These are phyloP conservation scores for Apostichopus californicus DNA, from an alignment of 35 echinoderm and acorn worm species.

Conservation along the genomic window DNA sequence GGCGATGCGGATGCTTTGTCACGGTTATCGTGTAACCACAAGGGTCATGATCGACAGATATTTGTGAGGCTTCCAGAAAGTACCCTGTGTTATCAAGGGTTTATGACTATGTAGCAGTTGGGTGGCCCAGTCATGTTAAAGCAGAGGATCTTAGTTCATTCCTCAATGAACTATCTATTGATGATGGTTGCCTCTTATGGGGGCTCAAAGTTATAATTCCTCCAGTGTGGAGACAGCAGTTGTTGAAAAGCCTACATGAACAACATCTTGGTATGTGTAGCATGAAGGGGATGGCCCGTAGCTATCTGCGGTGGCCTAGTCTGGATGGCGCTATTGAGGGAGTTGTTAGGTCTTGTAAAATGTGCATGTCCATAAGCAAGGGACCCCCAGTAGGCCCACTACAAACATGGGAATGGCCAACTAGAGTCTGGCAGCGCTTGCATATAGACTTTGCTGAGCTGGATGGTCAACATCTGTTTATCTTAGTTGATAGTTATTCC, in stretches of 20 bases:
- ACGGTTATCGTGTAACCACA: not conserved
- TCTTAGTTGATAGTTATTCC: constrained; percentile 25
- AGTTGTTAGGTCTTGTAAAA: constrained; percentile 37
- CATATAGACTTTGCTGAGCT: constrained; percentile 18
- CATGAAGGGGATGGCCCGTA: not conserved
- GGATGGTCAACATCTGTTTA: constrained; percentile 39
- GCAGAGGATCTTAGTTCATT: constrained; percentile 26
- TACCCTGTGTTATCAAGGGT: constrained; percentile 33
- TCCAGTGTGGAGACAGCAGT: too few species aligned
- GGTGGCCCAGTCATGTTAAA: constrained; percentile 41
- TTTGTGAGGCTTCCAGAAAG: constrained; percentile 19
- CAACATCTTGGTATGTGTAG: too few species aligned
- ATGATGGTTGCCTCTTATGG: constrained; percentile 38
- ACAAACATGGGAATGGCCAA: constrained; percentile 60
- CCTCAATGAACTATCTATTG: constrained; percentile 48
- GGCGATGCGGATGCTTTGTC: too few species aligned
- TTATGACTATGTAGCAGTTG: constrained; percentile 15
- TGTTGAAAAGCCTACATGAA: too few species aligned
- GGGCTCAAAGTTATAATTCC: constrained; percentile 35
- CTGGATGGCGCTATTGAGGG: constrained; percentile 67
- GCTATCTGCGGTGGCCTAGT: constrained; percentile 70
- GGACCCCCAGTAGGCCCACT: constrained; percentile 10
- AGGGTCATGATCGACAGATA: not conserved
- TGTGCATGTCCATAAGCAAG: constrained; percentile 2
- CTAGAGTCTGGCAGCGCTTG: constrained; percentile 13